Evolutionary conservation across 2,888 invertebrate species (phyloP), one percentile per base, ranked within the genome.

Genomic region (Drosophila ezoana): DNA sequence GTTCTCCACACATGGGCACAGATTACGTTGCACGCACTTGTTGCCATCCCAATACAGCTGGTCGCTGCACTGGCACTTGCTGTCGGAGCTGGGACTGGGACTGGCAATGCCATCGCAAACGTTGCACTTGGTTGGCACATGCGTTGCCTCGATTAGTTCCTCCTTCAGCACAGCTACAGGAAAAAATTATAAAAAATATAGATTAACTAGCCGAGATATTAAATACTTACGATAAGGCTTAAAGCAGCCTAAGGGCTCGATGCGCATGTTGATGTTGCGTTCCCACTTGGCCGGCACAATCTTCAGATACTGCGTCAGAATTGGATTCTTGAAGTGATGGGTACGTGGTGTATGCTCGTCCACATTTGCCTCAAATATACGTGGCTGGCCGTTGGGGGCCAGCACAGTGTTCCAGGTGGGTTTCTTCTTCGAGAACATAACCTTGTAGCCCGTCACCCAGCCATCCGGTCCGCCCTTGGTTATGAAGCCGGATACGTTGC

Each of bases 191-290:
- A 8, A 8, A 8, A 16, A 40, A 9, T 14, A 40, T 0, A 16
- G 1, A 16, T 40, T 3, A 16, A 16, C 13, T 35, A 11, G 35
- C 28, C 2, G 2, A 8, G 8, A 8, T 28, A 28, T 28, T 18
- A 16, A 6, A 1, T 11, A 93, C 94, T 94, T 93, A 94, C 94
- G 93, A 90, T 96, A 96, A 1, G 95, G 95, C 76, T 94, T 92
- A 79, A 94, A 97, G 90, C 98, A 98, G 6, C 97, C 97, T 13
- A 95, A 93, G 0, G 97, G 94, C 84, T 98, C 97, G 0, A 95
- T 92, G 63, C 95, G 94, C 91, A 98, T 93, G 77, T 96, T 95
- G 35, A 97, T 95, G 67, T 93, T 94, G 4, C 94, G 92, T 41
- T 95, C 93, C 97, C 97, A 97, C 56, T 95, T 94, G 0, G 93